Conservation (phyloP, 2,113 vertebrate genomes). For the Oreochromis tanganicae region DNA sequence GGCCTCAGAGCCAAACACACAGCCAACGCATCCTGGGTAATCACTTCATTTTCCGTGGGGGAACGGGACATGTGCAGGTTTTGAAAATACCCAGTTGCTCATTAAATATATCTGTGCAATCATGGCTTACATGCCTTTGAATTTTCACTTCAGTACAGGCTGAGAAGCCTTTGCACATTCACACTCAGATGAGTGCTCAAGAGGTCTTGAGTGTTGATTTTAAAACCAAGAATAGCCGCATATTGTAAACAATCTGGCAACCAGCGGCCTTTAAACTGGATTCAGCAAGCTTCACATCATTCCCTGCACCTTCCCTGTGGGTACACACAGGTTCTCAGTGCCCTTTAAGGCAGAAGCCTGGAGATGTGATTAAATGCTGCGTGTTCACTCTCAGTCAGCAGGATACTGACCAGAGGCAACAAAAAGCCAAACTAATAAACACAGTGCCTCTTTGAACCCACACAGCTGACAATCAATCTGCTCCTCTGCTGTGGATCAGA, state of each 20-base stretch:
- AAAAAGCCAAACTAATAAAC: conserved; percentile 57
- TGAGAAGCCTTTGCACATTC: background rate
- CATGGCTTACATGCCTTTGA: background rate
- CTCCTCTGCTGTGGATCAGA: conserved; percentile 3
- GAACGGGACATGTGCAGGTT: background rate
- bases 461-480: conserved; percentile 52
- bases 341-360: conserved; percentile 42
- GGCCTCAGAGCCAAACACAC: conserved; percentile 19
- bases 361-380: conserved; percentile 61
- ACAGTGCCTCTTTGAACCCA: conserved; percentile 33
- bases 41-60: background rate
- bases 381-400: conserved; percentile 58
- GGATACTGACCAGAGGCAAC: conserved; percentile 53
- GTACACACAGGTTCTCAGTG: background rate
- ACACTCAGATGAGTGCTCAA: background rate
- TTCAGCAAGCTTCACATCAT: background rate
- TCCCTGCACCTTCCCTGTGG: background rate
- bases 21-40: background rate
- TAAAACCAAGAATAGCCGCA: background rate
- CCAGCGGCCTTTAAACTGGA: background rate
- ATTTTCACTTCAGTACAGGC: background rate
- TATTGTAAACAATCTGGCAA: background rate
- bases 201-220: background rate
- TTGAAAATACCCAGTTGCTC: background rate
- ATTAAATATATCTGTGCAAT: background rate